A percentile compares a stretch with the other conserved stretches of the same genome.
phyloP scores from a whole-genome alignment of 2,113 vertebrate species.

The Lutjanus erythropterus region DNA sequence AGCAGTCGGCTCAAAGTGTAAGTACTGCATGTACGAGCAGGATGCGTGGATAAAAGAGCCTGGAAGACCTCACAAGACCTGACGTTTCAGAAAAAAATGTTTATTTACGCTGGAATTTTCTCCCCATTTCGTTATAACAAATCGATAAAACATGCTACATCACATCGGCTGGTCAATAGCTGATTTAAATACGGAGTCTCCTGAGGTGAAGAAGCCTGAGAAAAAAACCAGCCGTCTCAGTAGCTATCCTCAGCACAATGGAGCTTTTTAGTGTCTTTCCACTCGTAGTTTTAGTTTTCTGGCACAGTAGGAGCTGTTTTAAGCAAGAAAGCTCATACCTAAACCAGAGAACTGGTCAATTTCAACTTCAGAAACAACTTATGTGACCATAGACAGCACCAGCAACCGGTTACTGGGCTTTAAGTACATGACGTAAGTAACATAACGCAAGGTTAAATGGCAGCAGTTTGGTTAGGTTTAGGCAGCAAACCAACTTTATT shows the following conservation, averaged over 20 bases:
- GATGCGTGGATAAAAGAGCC: slow-evolving; percentile 10
- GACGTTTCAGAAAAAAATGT: not conserved
- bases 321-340: no score
- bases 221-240: not conserved
- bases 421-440: no score
- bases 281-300: not conserved
- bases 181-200: not conserved
- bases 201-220: not conserved
- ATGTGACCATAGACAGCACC: no score
- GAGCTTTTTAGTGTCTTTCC: not conserved
- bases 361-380: no score
- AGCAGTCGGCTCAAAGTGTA: not conserved
- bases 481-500: no score
- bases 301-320: not conserved
- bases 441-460: no score
- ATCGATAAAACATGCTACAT: not conserved
- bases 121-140: no score
- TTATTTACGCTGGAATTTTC: not conserved
- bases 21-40: slow-evolving; percentile 11
- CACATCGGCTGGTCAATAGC: not conserved
- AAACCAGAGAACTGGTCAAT: no score
- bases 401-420: no score
- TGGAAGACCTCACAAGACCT: not conserved
- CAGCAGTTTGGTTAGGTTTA: no score
- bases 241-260: not conserved